Percentiles rank a stretch among this genome's conserved stretches.
Conservation (phyloP, 2,888 invertebrate genomes). For the Timema cristinae region DNA sequence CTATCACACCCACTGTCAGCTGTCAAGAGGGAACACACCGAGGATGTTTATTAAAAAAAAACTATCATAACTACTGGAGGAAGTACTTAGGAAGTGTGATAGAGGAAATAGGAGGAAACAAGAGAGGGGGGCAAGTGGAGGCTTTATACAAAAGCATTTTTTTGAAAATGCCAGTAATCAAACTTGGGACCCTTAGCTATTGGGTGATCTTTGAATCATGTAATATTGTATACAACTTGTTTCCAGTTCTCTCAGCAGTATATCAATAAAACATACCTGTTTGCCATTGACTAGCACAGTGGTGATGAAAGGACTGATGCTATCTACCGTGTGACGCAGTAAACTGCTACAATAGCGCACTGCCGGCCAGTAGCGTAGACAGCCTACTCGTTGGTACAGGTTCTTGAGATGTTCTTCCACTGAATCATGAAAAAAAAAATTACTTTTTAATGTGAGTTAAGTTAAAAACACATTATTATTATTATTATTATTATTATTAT, state of each 20-base stretch:
- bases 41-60: slow-evolving; percentile 4
- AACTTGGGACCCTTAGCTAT: no score
- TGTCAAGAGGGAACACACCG: slow-evolving; percentile 38
- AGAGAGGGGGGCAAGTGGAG: neutral
- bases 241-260: no score
- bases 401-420: slow-evolving; percentile 66
- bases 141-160: neutral
- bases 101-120: neutral
- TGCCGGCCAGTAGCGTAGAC: slow-evolving; percentile 83
- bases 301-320: slow-evolving; percentile 97
- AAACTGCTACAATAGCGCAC: slow-evolving; percentile 94
- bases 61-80: neutral
- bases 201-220: neutral
- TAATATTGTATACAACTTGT: neutral
- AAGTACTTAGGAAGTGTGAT: neutral
- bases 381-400: slow-evolving; percentile 80
- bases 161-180: no score
- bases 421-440: slow-evolving; percentile 30
- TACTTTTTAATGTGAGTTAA: no score
- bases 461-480: no score
- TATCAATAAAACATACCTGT: slow-evolving; percentile 58
- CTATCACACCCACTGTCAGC: slow-evolving; percentile 92
- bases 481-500: no score
- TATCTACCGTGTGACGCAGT: slow-evolving; percentile 92
- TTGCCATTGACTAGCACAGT: slow-evolving; percentile 97